These are phyloP conservation scores for Megamerina dolium DNA, from an alignment of 2,888 invertebrate species.

Conservation along the genomic window DNA sequence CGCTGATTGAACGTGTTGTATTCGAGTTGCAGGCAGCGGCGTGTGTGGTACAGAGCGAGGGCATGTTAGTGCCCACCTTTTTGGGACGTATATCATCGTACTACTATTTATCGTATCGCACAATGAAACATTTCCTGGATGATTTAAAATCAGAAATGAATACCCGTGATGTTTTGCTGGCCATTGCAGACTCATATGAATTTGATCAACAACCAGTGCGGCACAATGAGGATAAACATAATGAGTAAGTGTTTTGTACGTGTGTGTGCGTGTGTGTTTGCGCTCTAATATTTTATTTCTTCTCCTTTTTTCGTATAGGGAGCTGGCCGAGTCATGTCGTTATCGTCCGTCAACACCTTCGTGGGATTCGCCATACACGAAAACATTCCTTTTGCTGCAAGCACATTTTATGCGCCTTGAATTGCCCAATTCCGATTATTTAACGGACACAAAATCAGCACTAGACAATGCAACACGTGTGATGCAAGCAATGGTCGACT, in stretches of 20 bases:
- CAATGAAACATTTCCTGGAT: slow-evolving; percentile 76
- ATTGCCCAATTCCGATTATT: slow-evolving; percentile 88
- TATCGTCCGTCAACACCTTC: slow-evolving; percentile 65
- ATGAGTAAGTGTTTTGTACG: slow-evolving; percentile 59
- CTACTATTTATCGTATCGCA: slow-evolving; percentile 91
- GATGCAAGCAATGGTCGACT: slow-evolving; percentile 94
- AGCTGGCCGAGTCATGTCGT: slow-evolving; percentile 72
- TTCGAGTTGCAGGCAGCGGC: slow-evolving; percentile 65
- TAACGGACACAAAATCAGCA: slow-evolving; percentile 93
- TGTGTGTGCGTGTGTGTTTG: background rate
- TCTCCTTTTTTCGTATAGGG: slow-evolving; percentile 52
- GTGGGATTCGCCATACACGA: slow-evolving; percentile 89
- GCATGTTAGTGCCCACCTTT: slow-evolving; percentile 55
- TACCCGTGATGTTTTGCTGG: slow-evolving; percentile 66
- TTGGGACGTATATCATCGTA: slow-evolving; percentile 92
- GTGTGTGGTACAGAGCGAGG: slow-evolving; percentile 70
- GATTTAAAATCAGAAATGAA: slow-evolving; percentile 59
- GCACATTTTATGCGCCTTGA: slow-evolving; percentile 81
- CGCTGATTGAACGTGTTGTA: slow-evolving; percentile 73
- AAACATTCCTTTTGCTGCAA: slow-evolving; percentile 88
- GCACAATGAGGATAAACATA: slow-evolving; percentile 93
- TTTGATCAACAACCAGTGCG: slow-evolving; percentile 91
- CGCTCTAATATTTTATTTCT: background rate
- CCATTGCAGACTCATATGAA: slow-evolving; percentile 81
- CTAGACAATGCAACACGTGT: slow-evolving; percentile 94